Evolutionary conservation across 2,113 vertebrate genomes (phyloP).

Genomic region (Pogonocichla stellata): DNA sequence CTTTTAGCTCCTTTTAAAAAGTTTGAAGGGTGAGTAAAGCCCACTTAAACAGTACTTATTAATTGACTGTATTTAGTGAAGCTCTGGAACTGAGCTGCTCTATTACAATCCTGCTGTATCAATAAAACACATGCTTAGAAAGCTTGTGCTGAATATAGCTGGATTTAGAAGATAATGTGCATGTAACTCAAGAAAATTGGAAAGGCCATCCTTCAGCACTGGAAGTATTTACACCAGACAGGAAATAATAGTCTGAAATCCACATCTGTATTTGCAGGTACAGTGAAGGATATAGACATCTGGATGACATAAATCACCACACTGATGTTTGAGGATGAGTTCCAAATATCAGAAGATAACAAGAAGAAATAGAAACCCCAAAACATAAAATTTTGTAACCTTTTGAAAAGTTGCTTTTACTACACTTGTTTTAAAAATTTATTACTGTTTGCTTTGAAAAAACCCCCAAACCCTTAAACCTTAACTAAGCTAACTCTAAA

Average conservation of each 20-base stretch:
- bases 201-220: background rate
- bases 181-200: background rate
- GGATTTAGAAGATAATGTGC: background rate
- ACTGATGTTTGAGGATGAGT: background rate
- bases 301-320: background rate
- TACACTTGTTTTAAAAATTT: background rate
- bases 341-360: background rate
- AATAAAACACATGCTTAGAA: background rate
- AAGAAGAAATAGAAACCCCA: background rate
- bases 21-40: background rate
- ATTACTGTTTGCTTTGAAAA: background rate
- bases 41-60: background rate
- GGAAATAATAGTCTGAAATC: slow-evolving; percentile 17
- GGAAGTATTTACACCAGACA: background rate
- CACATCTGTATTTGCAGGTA: slow-evolving; percentile 16
- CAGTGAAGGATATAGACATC: background rate
- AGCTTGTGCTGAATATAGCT: background rate
- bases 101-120: background rate
- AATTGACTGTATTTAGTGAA: background rate
- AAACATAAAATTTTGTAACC: background rate
- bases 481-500: background rate
- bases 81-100: background rate
- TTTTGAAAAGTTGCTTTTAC: background rate
- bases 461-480: background rate
- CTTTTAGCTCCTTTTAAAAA: background rate